Evolutionary conservation across 37 sponge, comb jelly and placozoan species (phyloP).

Genomic region (Axinella damicornis): DNA sequence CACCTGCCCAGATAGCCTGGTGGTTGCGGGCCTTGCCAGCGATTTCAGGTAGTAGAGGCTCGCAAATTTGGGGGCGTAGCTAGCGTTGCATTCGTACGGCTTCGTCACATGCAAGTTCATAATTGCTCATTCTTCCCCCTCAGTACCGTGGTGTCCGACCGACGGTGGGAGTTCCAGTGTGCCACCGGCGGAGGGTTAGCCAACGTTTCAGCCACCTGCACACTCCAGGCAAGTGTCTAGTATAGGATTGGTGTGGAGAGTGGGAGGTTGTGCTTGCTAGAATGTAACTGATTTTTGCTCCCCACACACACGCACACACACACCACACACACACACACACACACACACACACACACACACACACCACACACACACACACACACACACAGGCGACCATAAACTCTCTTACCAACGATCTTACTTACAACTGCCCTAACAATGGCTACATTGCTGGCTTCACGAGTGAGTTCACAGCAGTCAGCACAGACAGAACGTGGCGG

Average conservation of each 20-base stretch:
- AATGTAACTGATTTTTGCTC: neutral
- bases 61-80: neutral
- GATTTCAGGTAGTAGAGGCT: conserved; percentile 37
- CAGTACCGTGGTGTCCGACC: conserved; percentile 20
- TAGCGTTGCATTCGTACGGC: neutral
- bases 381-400: conserved; percentile 50
- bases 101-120: too few relatives aligned
- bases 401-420: conserved; percentile 17
- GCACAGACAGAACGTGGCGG: conserved; percentile 67
- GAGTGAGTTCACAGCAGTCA: conserved; percentile 30
- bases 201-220: conserved; percentile 57
- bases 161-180: conserved; percentile 74
- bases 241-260: neutral
- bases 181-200: conserved; percentile 58
- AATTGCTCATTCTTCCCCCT: too few relatives aligned
- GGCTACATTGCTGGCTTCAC: conserved; percentile 72
- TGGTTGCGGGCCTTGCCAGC: conserved; percentile 63
- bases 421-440: conserved; percentile 59
- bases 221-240: conserved; percentile 51
- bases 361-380: too few relatives aligned
- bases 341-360: too few relatives aligned
- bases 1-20: conserved; percentile 47
- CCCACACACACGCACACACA: too few relatives aligned
- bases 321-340: too few relatives aligned
- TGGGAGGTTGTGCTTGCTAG: neutral